These are phyloP conservation scores for Blennius ocellaris DNA, from an alignment of 2,113 vertebrate genomes.

Conservation along the genomic window DNA sequence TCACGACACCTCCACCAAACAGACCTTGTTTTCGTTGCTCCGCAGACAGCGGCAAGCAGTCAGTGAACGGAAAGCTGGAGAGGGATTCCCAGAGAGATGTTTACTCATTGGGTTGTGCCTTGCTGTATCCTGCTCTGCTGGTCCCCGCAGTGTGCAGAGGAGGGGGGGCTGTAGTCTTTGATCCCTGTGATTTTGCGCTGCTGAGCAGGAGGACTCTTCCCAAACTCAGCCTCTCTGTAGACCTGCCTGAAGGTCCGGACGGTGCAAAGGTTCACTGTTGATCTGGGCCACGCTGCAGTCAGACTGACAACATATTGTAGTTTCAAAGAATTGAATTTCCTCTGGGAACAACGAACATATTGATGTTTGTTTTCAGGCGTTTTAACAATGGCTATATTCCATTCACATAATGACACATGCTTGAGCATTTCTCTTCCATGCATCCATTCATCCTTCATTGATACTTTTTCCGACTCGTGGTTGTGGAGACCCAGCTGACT, in stretches of 20 bases:
- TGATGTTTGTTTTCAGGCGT: background rate
- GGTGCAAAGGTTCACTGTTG: constrained; percentile 16
- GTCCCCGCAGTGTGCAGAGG: constrained; percentile 34
- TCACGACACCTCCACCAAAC: constrained; percentile 25
- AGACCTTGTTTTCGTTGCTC: constrained; percentile 53
- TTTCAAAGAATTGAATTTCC: background rate
- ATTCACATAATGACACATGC: no score
- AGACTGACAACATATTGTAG: background rate
- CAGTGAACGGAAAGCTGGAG: constrained; percentile 22
- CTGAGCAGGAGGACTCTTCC: constrained; percentile 14
- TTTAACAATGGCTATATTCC: no score
- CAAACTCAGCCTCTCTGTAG: constrained; percentile 35
- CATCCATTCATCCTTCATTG: no score
- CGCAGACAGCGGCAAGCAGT: constrained; percentile 26
- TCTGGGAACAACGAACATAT: background rate
- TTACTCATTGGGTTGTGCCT: constrained; percentile 55
- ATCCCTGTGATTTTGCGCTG: constrained; percentile 37
- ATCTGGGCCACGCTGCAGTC: constrained; percentile 30
- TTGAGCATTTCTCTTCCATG: no score
- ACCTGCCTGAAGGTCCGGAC: constrained; percentile 28
- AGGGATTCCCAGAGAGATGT: constrained; percentile 56
- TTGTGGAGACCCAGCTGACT: no score
- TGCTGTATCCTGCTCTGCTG: constrained; percentile 8
- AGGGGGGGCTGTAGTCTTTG: constrained; percentile 41
- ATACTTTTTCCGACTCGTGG: no score